Base-by-base conservation (phyloP, 1,140 invertebrate genomes). In the Lucilia cuprina region DNA sequence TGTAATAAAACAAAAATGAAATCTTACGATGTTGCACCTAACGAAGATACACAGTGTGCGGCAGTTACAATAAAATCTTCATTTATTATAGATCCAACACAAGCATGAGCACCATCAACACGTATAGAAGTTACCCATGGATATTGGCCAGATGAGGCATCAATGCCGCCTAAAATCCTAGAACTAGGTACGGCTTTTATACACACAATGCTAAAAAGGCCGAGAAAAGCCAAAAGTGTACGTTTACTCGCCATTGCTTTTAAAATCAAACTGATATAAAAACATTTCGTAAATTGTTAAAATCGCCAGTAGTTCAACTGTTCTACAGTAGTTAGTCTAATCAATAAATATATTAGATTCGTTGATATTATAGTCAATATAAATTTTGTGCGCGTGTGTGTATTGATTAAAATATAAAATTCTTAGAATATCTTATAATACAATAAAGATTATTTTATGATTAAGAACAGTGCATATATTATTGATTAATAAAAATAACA, bases 101-200 rank as follows among this genome's bases (percentile, higher is more conserved):
- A 87, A 10, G 82, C 70, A 21, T 90, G 89, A 0, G 85, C 84
- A 60, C 87, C 87, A 65, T 89, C 85, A 13, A 86, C 70, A 25
- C 89, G 88, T 21, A 90, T 77, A 5, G 89, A 90, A 0, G 80
- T 87, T 17, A 86, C 77, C 84, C 85, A 89, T 30, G 89, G 89
- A n/a, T 83, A 85, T 82, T 89, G 84, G 0, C 75, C 84, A 10
- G 78, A 41, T 2, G 30, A 19, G 12, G 85, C 88, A 85, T 90
- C 88, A 55, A 86, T 85, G 8, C 88, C 86, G 34, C 88, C 89
- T 19, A 88, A 60, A 13, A 90, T 84, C 13, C 89, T 87, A 0
- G 82, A 83, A 19, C 21, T 74, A 0, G 83, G 83, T 47, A 34
- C 1, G 41, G 82, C 84, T 30, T 70, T 13, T 5, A n/a, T 50